Conservation (phyloP, 1,140 invertebrate genomes). For the Leptinotarsa lineolata region DNA sequence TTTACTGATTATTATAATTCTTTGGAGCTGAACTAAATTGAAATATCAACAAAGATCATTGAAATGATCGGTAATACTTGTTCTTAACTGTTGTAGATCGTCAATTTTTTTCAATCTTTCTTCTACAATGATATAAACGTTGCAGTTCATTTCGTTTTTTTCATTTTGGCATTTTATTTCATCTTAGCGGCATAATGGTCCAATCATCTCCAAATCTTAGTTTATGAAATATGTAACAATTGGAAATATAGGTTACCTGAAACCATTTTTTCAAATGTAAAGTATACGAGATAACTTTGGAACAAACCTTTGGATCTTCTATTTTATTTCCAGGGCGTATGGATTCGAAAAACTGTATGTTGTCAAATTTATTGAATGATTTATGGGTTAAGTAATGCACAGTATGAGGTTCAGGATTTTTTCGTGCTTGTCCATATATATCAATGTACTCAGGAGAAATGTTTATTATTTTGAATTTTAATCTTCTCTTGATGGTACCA, state of each 20-base stretch:
- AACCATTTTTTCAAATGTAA: background rate
- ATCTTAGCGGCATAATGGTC: no score
- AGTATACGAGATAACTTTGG: background rate
- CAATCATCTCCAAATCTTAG: constrained; percentile 18
- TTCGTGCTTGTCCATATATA: constrained; percentile 16
- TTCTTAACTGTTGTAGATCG: no score
- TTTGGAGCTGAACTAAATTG: background rate
- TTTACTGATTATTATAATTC: background rate
- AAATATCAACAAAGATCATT: background rate
- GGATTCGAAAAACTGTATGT: constrained; percentile 16
- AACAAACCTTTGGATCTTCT: constrained; percentile 16
- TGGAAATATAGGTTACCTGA: background rate
- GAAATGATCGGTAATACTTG: no score
- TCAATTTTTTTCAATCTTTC: no score
- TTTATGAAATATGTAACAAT: constrained; percentile 10
- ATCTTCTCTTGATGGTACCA: constrained; percentile 18
- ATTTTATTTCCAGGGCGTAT: constrained; percentile 26
- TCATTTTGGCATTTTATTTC: no score
- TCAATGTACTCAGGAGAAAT: constrained; percentile 14
- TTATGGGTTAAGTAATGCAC: constrained; percentile 21
- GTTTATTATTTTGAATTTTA: constrained; percentile 10
- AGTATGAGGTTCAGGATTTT: constrained; percentile 8
- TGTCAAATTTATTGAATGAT: constrained; percentile 24
- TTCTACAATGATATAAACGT: no score
- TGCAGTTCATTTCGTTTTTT: no score